phyloP scores from a whole-genome alignment of 2,113 vertebrate genomes.

The Podarcis raffonei region DNA sequence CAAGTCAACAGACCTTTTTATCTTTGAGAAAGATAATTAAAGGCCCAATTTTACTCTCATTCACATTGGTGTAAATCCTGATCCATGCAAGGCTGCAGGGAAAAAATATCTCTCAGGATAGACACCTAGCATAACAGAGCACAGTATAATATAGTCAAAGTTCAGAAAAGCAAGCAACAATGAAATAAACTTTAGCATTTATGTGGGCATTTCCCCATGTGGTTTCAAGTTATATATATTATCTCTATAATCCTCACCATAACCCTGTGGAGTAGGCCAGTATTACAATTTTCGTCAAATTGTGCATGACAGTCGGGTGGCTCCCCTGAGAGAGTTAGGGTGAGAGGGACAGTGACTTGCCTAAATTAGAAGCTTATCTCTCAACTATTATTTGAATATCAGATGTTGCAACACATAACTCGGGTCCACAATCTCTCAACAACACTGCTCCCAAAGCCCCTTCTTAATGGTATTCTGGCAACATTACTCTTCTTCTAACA shows the following conservation, averaged over 20 bases:
- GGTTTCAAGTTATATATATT: background rate
- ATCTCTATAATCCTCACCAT: background rate
- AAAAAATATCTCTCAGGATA: background rate
- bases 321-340: too few species aligned
- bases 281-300: background rate
- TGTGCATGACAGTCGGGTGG: background rate
- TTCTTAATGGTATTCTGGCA: too few species aligned
- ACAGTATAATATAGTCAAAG: background rate
- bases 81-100: background rate
- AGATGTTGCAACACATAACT: background rate
- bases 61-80: background rate
- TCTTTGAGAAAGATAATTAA: slow-evolving; percentile 20
- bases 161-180: slow-evolving; percentile 15
- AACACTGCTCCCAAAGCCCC: too few species aligned
- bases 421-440: too few species aligned
- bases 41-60: slow-evolving; percentile 1
- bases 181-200: background rate
- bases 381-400: background rate
- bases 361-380: background rate
- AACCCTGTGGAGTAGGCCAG: background rate
- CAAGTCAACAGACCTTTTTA: slow-evolving; percentile 7
- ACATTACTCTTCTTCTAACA: too few species aligned
- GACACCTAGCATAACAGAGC: background rate
- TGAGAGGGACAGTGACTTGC: background rate
- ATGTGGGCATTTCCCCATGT: background rate